Conservation (phyloP, 2,113 vertebrate genomes). For the Campylomormyrus tamandua region DNA sequence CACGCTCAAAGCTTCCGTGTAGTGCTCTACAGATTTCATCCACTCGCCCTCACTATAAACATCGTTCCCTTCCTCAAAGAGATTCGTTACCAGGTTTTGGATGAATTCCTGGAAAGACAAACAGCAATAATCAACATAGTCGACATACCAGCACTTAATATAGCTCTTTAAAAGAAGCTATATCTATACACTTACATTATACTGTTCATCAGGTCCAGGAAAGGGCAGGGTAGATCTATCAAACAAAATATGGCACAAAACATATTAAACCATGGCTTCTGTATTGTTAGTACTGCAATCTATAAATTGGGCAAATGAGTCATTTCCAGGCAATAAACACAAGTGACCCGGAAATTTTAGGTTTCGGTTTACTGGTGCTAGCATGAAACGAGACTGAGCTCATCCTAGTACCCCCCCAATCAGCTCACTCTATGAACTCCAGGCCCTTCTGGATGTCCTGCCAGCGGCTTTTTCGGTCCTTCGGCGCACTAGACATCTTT, state of each 20-base stretch:
- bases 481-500: constrained; percentile 81
- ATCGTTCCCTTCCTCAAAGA: constrained; percentile 90
- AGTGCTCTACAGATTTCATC: constrained; percentile 78
- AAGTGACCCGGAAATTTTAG: background rate
- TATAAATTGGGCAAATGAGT: background rate
- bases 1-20: constrained; percentile 85
- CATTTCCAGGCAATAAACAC: background rate
- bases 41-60: constrained; percentile 79
- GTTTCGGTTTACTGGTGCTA: background rate
- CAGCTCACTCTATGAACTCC: constrained; percentile 89
- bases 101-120: constrained; percentile 75
- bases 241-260: constrained; percentile 26
- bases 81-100: constrained; percentile 79
- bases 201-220: constrained; percentile 82
- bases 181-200: constrained; percentile 70
- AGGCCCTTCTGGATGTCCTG: constrained; percentile 88
- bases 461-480: constrained; percentile 81
- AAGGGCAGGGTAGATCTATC: constrained; percentile 86
- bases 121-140: background rate
- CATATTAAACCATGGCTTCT: background rate
- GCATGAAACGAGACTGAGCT: background rate
- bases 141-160: background rate
- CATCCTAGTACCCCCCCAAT: background rate
- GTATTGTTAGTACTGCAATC: background rate
- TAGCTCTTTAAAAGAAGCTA: background rate